Evolutionary conservation across 2,113 vertebrate genomes (phyloP), one percentile per base, ranked within the genome.

Genomic region (Syrmaticus mikado): DNA sequence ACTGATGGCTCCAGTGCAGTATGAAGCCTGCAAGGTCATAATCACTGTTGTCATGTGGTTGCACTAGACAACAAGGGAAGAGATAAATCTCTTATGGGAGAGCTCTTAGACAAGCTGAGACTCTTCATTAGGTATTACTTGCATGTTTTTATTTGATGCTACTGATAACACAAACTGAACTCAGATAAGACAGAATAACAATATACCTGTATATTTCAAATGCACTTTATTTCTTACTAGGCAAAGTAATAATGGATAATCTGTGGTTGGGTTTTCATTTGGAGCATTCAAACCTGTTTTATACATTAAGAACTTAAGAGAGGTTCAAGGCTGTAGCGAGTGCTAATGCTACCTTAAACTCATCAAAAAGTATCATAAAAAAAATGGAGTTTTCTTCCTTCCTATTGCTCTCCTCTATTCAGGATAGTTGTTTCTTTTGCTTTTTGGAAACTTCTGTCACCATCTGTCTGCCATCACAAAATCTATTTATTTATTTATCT

Each of bases 91-190:
- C 40, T 68, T 73, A 50, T 28, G 24, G 32, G 85, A 67, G 45
- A 86, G 48, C 30, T 94, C 80, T 48, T 46, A 72, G 66, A 48
- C 75, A 93, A 88, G 64, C 45, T 85, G 53, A 82, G 55, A 83
- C 41, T 74, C 60, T 71, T 45, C 60, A 32, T 66, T 71, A 58
- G 40, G 32, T 52, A 61, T 76, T 88, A 38, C 57, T 80, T 93
- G 61, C 17, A 81, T 81, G 65, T 16, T 92, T 68, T 77, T 91
- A 38, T 28, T 65, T 57, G 30, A 20, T 38, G 22, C 64, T 92
- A 64, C 36, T 76, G 79, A 43, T 58, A 82, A 81, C 67, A 43
- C 80, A 85, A 85, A 81, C 25, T 40, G 36, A 64, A 46, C 32
- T 38, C 13, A 30, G 46, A 32, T 67, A 57, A 83, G 61, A 25